These are phyloP conservation scores for Carapus acus DNA, from an alignment of 2,797 vertebrate genomes.

Conservation along the genomic window DNA sequence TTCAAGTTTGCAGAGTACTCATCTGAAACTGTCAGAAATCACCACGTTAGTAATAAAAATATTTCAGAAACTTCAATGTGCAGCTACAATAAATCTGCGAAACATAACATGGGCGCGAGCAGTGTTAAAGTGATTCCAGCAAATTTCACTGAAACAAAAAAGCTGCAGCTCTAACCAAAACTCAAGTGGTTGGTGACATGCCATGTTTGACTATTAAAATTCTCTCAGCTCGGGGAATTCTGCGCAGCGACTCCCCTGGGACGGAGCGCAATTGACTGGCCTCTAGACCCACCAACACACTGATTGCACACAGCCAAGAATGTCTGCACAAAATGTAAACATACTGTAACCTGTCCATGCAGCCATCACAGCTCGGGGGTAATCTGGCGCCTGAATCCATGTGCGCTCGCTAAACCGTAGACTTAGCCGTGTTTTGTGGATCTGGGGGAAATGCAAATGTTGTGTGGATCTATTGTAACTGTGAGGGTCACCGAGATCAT, in stretches of 20 bases:
- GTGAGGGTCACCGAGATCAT: conserved; percentile 3
- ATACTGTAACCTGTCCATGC: conserved; percentile 21
- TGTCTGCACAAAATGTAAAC: conserved; percentile 14
- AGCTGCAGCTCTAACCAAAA: too few relatives aligned
- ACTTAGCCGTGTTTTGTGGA: neutral
- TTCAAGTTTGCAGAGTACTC: too few relatives aligned
- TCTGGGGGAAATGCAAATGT: too few relatives aligned
- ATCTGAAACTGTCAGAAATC: too few relatives aligned
- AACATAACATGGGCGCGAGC: too few relatives aligned
- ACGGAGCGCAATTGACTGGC: conserved; percentile 41
- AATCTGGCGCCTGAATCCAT: neutral
- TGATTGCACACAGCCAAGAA: conserved; percentile 32
- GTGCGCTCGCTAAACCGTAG: conserved; percentile 1
- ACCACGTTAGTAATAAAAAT: too few relatives aligned
- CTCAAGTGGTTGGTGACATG: too few relatives aligned
- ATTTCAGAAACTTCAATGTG: too few relatives aligned
- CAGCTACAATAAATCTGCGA: too few relatives aligned
- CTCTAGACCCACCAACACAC: conserved; percentile 31
- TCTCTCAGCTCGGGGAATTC: conserved; percentile 11
- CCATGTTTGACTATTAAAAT: too few relatives aligned
- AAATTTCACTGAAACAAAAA: too few relatives aligned
- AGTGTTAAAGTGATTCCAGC: too few relatives aligned
- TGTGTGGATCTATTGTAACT: neutral
- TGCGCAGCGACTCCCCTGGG: conserved; percentile 15
- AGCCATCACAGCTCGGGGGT: conserved; percentile 14